phyloP scores from a whole-genome alignment of 2,113 vertebrate genomes.

The Eublepharis macularius region DNA sequence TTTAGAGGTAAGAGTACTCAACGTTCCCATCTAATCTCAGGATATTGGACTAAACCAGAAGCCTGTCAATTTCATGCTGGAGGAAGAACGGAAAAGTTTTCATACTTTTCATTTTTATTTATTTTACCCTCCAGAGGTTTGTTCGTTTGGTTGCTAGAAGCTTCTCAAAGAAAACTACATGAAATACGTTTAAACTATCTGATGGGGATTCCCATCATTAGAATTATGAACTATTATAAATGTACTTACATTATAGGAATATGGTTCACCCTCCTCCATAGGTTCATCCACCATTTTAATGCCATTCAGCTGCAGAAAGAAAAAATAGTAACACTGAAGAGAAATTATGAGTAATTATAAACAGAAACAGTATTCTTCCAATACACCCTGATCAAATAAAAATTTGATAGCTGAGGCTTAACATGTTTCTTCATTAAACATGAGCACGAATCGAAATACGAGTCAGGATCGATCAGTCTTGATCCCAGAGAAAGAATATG shows the following conservation, averaged over 20 bases:
- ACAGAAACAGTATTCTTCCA: constrained; percentile 9
- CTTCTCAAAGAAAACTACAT: neutral
- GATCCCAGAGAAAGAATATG: neutral
- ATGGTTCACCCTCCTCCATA: constrained; percentile 93
- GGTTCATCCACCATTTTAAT: constrained; percentile 95
- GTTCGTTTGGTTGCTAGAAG: neutral
- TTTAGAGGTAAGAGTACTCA: too few relatives aligned
- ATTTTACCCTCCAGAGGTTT: neutral
- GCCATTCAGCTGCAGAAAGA: constrained; percentile 86
- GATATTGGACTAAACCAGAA: too few relatives aligned
- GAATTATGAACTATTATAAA: neutral
- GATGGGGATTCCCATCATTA: neutral
- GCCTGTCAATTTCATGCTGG: too few relatives aligned
- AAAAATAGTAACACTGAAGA: constrained; percentile 15
- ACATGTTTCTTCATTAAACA: too few relatives aligned
- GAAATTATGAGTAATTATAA: constrained; percentile 29
- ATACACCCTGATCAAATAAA: constrained; percentile 29
- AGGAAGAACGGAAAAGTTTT: neutral
- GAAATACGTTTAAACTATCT: neutral
- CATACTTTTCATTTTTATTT: neutral
- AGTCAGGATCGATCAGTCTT: too few relatives aligned
- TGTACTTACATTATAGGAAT: constrained; percentile 89
- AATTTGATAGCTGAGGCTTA: constrained; percentile 1
- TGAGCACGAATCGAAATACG: too few relatives aligned
- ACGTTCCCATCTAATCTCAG: too few relatives aligned